Percentiles rank a stretch among this genome's conserved stretches.
Conservation (phyloP, 2,113 vertebrate genomes). For the Ictalurus punctatus region DNA sequence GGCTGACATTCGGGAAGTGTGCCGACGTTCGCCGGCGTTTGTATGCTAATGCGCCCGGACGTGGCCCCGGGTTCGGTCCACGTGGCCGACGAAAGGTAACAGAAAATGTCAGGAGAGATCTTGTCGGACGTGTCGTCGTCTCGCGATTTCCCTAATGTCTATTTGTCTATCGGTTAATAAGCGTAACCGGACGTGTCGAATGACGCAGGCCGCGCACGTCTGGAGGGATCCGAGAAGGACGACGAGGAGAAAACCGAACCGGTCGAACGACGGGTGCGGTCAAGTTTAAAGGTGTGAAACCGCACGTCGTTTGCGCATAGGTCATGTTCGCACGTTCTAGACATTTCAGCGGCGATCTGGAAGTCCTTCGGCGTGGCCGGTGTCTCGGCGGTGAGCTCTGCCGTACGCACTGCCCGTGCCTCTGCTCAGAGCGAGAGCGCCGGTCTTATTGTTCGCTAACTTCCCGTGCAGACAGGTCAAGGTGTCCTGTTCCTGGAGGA, state of each 20-base stretch:
- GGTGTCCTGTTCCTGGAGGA: constrained; percentile 47
- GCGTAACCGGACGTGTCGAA: constrained; percentile 71
- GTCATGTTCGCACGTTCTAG: neutral
- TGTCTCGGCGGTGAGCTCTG: neutral
- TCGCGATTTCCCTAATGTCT: constrained; percentile 60
- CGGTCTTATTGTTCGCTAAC: constrained; percentile 39
- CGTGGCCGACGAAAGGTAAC: constrained; percentile 48
- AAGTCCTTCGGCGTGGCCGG: neutral
- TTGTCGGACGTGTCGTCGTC: constrained; percentile 39
- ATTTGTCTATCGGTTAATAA: constrained; percentile 73
- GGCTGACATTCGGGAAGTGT: neutral
- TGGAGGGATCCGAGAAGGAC: neutral
- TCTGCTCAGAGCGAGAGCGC: constrained; percentile 14
- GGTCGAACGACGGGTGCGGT: neutral
- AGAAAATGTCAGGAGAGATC: constrained; percentile 54
- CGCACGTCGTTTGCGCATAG: neutral
- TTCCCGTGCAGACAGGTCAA: constrained; percentile 35
- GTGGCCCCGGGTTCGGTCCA: constrained; percentile 45
- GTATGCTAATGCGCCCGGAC: constrained; percentile 75
- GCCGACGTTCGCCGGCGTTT: constrained; percentile 69
- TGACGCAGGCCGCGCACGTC: constrained; percentile 63
- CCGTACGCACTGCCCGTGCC: neutral
- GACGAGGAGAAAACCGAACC: neutral
- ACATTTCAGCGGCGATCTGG: constrained; percentile 8
- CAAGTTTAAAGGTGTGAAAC: neutral